Base-by-base conservation (phyloP, 1,140 invertebrate species). In the Aleiodes sp. region DNA sequence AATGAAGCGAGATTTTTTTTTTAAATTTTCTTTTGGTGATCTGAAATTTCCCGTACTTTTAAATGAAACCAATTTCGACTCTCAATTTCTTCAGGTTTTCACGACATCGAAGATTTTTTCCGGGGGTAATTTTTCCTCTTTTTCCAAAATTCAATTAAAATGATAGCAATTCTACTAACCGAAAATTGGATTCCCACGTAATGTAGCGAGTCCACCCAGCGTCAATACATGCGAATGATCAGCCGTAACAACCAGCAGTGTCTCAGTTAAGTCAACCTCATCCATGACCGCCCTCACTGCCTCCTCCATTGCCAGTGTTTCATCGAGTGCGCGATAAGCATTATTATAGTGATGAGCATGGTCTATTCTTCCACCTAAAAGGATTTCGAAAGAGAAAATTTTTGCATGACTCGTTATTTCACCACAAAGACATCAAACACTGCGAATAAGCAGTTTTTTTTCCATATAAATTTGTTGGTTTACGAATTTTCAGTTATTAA, bases 201-300 rank as follows among this genome's bases (percentile, higher is more conserved):
- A 88, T 46, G 91, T 91, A 6, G 89, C 88, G 63, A 91, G 86
- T 2, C 94, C 94, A 60, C 92, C 92, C 64, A 94, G 89, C 8
- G 92, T 92, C 82, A 95, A 88, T 0, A 94, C 93, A 75, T 95
- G 93, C 4, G 92, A 92, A 81, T 95, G 94, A 81, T 95, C 94
- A 0, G 94, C 90, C 0, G 93, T 94, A 8, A 95, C 92, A 2
- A 95, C 89, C 1, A 94, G 87, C 4, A 95, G 84, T 0, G 94
- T 95, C 37, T 95, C 92, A 0, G 90, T 87, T 33, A 88, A 86
- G 73, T 92, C 88, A 6, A 93, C 91, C 76, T 93, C 83, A 8
- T 88, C 85, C 66, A 93, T 78, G 0, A 93, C 92, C 8, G 87
- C 88, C 74, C 90, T 82, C 7, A 95, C 88, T 0, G 94, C 92